phyloP scores from a whole-genome alignment of 2,888 invertebrate genomes.

The Zaprionus lineosus region DNA sequence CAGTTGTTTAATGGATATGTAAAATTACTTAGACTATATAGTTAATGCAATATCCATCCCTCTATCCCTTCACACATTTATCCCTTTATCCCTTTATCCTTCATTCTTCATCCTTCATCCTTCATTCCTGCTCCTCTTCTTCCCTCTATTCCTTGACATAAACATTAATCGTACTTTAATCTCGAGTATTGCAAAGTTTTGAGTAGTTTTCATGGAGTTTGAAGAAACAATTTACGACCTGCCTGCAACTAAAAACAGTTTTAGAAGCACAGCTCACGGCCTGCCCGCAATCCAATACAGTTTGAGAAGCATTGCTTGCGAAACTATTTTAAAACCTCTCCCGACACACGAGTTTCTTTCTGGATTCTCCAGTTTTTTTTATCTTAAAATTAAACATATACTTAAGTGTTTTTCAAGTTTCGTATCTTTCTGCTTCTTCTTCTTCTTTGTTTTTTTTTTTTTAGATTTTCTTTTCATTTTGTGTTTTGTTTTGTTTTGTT shows the following conservation, averaged over 20 bases:
- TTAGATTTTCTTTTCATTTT: constrained; percentile 22
- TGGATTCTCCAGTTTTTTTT: constrained; percentile 12
- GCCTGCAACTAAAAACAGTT: not conserved
- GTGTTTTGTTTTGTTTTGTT: constrained; percentile 18
- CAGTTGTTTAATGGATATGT: constrained; percentile 62
- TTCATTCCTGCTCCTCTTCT: constrained; percentile 9
- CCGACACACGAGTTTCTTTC: constrained; percentile 13
- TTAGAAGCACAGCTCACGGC: no score
- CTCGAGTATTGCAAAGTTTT: constrained; percentile 9
- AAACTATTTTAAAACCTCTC: constrained; percentile 34
- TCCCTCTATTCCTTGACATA: constrained; percentile 30
- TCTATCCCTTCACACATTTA: no score
- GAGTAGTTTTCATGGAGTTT: constrained; percentile 3
- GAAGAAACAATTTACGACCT: constrained; percentile 11
- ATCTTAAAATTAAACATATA: constrained; percentile 61
- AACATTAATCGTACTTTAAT: constrained; percentile 11
- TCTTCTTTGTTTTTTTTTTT: constrained; percentile 4
- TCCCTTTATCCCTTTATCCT: no score
- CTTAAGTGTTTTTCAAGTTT: constrained; percentile 55
- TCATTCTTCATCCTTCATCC: no score
- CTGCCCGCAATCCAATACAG: no score
- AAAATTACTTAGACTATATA: constrained; percentile 70
- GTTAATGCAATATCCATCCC: constrained; percentile 43
- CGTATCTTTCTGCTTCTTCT: no score
- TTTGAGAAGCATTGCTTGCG: constrained; percentile 66